Evolutionary conservation across 2,888 invertebrate genomes (phyloP).

Genomic region (Seira musarum): DNA sequence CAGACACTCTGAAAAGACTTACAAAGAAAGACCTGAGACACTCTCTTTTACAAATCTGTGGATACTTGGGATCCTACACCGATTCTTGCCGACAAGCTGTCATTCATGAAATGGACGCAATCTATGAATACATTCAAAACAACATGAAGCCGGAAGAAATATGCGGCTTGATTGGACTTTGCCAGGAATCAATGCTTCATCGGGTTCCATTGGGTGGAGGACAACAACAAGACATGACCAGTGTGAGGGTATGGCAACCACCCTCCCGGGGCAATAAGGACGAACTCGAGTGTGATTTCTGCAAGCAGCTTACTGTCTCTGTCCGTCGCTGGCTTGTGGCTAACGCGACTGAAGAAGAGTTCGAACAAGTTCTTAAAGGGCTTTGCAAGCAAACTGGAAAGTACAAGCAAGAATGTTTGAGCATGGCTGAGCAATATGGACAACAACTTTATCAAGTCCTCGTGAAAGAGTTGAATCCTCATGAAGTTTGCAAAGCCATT

Average conservation of each 20-base stretch:
- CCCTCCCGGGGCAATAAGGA: slow-evolving; percentile 76
- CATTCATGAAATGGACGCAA: slow-evolving; percentile 81
- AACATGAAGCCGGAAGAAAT: slow-evolving; percentile 76
- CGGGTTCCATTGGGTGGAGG: slow-evolving; percentile 18
- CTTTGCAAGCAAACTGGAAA: slow-evolving; percentile 85
- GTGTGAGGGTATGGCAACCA: slow-evolving; percentile 58
- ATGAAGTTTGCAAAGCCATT: slow-evolving; percentile 80
- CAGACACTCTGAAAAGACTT: slow-evolving; percentile 75
- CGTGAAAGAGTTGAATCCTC: slow-evolving; percentile 80
- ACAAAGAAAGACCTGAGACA: slow-evolving; percentile 77
- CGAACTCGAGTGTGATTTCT: slow-evolving; percentile 82
- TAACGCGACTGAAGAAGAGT: slow-evolving; percentile 88
- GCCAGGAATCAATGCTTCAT: slow-evolving; percentile 73
- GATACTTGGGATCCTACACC: slow-evolving; percentile 81
- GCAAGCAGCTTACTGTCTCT: slow-evolving; percentile 86
- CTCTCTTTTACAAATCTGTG: slow-evolving; percentile 76
- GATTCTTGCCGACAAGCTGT: slow-evolving; percentile 86
- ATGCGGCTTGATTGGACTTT: slow-evolving; percentile 85
- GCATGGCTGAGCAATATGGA: slow-evolving; percentile 86
- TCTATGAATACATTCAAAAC: slow-evolving; percentile 79
- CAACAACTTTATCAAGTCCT: slow-evolving; percentile 81
- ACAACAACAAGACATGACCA: slow-evolving; percentile 45
- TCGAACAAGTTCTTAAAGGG: slow-evolving; percentile 82
- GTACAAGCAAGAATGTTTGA: slow-evolving; percentile 83
- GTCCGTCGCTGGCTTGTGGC: slow-evolving; percentile 85